Conservation (phyloP, 2,113 vertebrate genomes). For the Eonycteris spelaea region DNA sequence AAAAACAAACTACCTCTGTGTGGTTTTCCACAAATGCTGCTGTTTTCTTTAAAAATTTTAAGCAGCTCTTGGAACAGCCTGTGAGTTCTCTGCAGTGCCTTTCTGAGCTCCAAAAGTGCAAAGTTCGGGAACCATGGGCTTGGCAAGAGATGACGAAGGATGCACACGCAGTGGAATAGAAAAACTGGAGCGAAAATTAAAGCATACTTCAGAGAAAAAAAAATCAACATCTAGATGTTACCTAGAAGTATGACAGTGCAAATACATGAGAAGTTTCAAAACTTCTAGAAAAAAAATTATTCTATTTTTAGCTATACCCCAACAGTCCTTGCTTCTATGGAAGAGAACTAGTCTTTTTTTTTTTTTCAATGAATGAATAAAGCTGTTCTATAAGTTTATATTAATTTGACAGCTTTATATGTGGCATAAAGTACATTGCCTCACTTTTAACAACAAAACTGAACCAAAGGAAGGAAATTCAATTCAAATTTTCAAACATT, state of each 20-base stretch:
- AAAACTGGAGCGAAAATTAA: background rate
- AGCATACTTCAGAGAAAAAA: background rate
- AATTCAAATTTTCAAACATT: constrained; percentile 14
- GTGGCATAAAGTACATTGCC: background rate
- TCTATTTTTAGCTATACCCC: background rate
- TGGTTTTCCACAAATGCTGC: background rate
- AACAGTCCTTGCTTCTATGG: background rate
- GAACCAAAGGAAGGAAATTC: background rate
- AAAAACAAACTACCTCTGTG: background rate
- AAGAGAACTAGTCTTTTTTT: background rate
- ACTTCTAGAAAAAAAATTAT: background rate
- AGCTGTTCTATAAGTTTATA: background rate
- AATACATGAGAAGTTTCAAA: background rate
- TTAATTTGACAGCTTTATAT: constrained; percentile 7
- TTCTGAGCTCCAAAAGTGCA: background rate
- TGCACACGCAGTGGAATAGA: background rate
- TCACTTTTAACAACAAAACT: constrained; percentile 26
- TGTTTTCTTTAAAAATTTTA: background rate
- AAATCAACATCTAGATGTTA: background rate
- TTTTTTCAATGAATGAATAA: background rate
- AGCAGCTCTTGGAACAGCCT: background rate
- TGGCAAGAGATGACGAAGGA: background rate
- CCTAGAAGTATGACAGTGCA: background rate
- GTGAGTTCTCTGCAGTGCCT: background rate
- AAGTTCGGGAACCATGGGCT: background rate